Evolutionary conservation across 2,797 vertebrate genomes (phyloP), one percentile per base, ranked within the genome.

Genomic region (Girardinus metallicus): DNA sequence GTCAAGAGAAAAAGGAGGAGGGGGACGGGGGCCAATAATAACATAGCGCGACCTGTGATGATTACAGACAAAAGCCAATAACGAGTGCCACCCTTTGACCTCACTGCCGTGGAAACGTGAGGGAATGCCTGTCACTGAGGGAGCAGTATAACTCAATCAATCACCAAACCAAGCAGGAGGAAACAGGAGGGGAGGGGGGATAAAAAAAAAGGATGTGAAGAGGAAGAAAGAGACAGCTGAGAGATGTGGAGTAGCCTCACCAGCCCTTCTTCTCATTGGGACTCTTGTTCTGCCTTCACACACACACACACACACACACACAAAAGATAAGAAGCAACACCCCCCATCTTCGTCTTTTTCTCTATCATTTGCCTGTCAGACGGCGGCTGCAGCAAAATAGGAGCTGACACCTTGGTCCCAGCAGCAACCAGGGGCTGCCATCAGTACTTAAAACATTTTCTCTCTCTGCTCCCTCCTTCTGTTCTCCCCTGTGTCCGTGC

Each of bases 51-150:
- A 92, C 89, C 85, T 83, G 90, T 82, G 90, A 94, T 95, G 94
- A 95, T 94, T 95, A 93, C 91, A 95, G 90, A 92, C 92, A 93
- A 91, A 92, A 92, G 90, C 94, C 93, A 94, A 94, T 95, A 94
- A 95, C 83, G 87, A 89, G 90, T 72, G 29, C 6, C 83, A 87
- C 94, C 94, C 93, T 92, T 86, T 95, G 94, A 94, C 94, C 93
- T 86, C 80, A 91, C 91, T 78, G 75, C 92, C 78, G 87, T 90
- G 92, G 94, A 94, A 94, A 95, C 91, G 80, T 84, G 81, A 86
- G 81, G 89, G 92, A 93, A 94, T 93, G 90, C 88, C 89, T 85
- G 91, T 94, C 92, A 90, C 89, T 16, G 4, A 85, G 87, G 90
- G 91, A 89, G 88, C 82, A 47, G 83, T 92, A 91, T 88, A 91